Percentiles rank a stretch among this genome's conserved stretches.
Evolutionary conservation across 2,797 vertebrate species (phyloP).

Genomic region (Champsocephalus esox): DNA sequence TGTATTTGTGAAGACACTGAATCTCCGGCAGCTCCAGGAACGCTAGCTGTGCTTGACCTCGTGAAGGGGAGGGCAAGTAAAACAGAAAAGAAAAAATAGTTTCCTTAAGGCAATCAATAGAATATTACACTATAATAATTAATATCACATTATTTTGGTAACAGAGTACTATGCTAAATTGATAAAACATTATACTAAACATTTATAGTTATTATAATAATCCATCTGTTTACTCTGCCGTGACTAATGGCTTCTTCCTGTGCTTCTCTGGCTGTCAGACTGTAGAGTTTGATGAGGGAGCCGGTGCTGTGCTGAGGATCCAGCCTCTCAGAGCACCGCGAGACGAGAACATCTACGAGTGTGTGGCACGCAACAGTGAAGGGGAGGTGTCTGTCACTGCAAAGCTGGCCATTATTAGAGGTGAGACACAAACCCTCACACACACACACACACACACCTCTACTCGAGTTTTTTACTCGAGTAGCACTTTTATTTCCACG

Average conservation of each 20-base stretch:
- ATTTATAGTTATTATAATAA: background rate
- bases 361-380: slow-evolving; percentile 92
- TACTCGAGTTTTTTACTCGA: slow-evolving; percentile 17
- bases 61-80: slow-evolving; percentile 22
- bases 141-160: slow-evolving; percentile 1
- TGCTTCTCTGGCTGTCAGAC: slow-evolving; percentile 84
- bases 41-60: slow-evolving; percentile 37
- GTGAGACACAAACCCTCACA: slow-evolving; percentile 74
- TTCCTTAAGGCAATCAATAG: slow-evolving; percentile 4
- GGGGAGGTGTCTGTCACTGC: slow-evolving; percentile 93
- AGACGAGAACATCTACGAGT: slow-evolving; percentile 96
- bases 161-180: slow-evolving; percentile 10
- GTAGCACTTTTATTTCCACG: slow-evolving; percentile 32
- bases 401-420: slow-evolving; percentile 97
- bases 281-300: slow-evolving; percentile 95
- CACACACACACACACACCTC: background rate
- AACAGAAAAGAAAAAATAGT: background rate
- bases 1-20: slow-evolving; percentile 46
- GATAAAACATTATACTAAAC: background rate
- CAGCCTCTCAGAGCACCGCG: slow-evolving; percentile 95
- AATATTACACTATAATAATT: slow-evolving; percentile 5
- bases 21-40: slow-evolving; percentile 24
- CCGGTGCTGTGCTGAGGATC: slow-evolving; percentile 95
- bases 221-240: slow-evolving; percentile 15
- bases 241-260: slow-evolving; percentile 50